Percentiles rank a stretch among this genome's conserved stretches.
These are phyloP conservation scores for Heliconius himera DNA, from an alignment of 1,140 invertebrate genomes.

Conservation along the genomic window DNA sequence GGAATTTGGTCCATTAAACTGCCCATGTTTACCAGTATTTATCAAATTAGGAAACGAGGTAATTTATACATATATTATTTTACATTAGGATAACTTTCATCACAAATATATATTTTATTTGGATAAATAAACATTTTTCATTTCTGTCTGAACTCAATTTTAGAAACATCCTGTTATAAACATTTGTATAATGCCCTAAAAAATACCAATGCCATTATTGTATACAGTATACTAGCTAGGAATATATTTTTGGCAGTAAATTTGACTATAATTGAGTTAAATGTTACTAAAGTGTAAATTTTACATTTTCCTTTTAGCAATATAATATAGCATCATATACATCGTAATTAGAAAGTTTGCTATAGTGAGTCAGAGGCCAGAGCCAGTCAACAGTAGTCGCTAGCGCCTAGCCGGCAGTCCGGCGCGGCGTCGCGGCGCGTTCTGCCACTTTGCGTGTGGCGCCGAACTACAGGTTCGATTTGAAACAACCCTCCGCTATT, in stretches of 20 bases:
- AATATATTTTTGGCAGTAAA: neutral
- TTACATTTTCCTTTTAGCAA: constrained; percentile 24
- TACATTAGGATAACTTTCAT: too few relatives aligned
- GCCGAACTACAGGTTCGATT: constrained; percentile 38
- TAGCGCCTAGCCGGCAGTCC: constrained; percentile 29
- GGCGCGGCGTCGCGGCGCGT: constrained; percentile 43
- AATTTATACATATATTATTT: too few relatives aligned
- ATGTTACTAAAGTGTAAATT: neutral
- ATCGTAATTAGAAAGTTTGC: constrained; percentile 44
- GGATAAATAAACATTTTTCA: too few relatives aligned
- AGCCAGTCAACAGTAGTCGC: constrained; percentile 16
- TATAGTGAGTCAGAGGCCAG: neutral
- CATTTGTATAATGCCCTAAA: too few relatives aligned
- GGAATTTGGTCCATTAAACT: too few relatives aligned
- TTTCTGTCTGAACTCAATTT: too few relatives aligned
- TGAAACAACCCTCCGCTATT: constrained; percentile 29
- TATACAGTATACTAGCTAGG: too few relatives aligned
- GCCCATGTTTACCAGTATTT: too few relatives aligned
- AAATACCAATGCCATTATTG: too few relatives aligned
- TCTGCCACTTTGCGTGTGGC: constrained; percentile 55
- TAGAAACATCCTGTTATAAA: too few relatives aligned
- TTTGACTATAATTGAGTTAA: neutral
- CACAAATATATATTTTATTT: too few relatives aligned
- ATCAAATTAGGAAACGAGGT: too few relatives aligned
- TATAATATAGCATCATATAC: constrained; percentile 11